Evolutionary conservation across 2,888 invertebrate genomes (phyloP), one percentile per base, ranked within the genome.

Genomic region (Argyra leucocephala): DNA sequence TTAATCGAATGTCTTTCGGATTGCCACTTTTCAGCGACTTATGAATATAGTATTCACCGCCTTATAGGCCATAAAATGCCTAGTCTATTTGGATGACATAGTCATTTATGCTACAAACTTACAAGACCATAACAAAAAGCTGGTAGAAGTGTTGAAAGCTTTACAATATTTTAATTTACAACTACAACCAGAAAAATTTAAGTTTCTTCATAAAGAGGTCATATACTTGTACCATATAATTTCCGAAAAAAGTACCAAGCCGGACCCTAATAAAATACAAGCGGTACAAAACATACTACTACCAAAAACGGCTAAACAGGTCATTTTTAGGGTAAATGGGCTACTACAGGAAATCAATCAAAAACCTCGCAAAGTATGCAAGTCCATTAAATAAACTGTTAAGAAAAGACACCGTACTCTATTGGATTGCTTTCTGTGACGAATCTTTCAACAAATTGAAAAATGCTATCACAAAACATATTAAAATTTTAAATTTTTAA

Each of bases 401-500:
- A 48, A 65, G 22, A 22, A 59, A 65, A 61, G 26, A 57, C 21
- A 21, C 5, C 12, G 3, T 10, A 7, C 60, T 60, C 9, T n/a
- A 21, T 10, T 60, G 60, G 48, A 22, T 36, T 15, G 63, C 37
- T 18, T 24, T 23, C 18, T 65, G 60, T 57, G 60, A 60, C 9
- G 18, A 63, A 7, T 22, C 69, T 24, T 69, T 66, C 18, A 57
- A 62, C 22, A 37, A 22, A 12, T 61, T 62, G 18, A 67, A 66
- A 66, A 3, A 58, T 10, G 4, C 26, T 12, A 31, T 69, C 1
- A 59, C 61, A 6, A 22, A 31, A 31, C 5, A 31, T 31, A 31
- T 31, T 10, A 31, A 31, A 31, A 31, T 31, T 31, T 31, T 31
- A 31, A 31, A 31, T 75, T 66, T 74, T 74, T 63, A 24, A 37